phyloP scores from a whole-genome alignment of 1,140 invertebrate genomes.

The Drosophila jambulina region DNA sequence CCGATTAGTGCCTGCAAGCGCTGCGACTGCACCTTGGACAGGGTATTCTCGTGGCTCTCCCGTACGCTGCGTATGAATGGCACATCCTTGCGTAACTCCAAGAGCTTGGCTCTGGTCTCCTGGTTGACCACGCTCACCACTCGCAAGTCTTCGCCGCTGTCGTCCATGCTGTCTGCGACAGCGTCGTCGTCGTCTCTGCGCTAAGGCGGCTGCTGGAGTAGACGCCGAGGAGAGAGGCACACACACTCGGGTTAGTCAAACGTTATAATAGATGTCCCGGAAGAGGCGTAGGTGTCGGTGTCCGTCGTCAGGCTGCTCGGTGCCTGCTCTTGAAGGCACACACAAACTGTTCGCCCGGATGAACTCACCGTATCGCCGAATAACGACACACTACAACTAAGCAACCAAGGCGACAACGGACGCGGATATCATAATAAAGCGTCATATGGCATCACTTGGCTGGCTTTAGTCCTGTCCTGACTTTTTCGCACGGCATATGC shows the following conservation, averaged over 20 bases:
- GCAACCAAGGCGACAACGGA: not conserved
- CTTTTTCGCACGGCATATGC: not conserved
- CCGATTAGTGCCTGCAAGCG: constrained; percentile 32
- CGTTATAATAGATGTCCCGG: not conserved
- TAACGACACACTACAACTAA: not conserved
- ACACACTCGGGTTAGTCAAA: not conserved
- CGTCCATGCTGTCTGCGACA: constrained; percentile 22
- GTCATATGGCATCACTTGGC: not conserved
- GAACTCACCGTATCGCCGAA: not conserved
- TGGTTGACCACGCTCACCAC: not conserved
- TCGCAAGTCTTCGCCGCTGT: not conserved
- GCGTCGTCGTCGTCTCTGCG: not conserved
- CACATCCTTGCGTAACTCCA: constrained; percentile 26
- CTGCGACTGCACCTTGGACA: constrained; percentile 28
- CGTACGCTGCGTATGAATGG: constrained; percentile 49
- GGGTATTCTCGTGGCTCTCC: not conserved
- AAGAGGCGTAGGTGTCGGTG: too few relatives aligned
- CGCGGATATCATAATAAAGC: not conserved
- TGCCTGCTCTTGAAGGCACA: not conserved
- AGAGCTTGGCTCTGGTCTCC: constrained; percentile 15
- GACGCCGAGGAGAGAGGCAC: too few relatives aligned
- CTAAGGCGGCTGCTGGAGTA: not conserved
- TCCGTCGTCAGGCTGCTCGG: not conserved
- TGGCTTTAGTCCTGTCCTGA: too few relatives aligned
- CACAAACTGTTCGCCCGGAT: not conserved